Base-by-base conservation (phyloP, 2,113 vertebrate species). In the Mormyrus lacerda region DNA sequence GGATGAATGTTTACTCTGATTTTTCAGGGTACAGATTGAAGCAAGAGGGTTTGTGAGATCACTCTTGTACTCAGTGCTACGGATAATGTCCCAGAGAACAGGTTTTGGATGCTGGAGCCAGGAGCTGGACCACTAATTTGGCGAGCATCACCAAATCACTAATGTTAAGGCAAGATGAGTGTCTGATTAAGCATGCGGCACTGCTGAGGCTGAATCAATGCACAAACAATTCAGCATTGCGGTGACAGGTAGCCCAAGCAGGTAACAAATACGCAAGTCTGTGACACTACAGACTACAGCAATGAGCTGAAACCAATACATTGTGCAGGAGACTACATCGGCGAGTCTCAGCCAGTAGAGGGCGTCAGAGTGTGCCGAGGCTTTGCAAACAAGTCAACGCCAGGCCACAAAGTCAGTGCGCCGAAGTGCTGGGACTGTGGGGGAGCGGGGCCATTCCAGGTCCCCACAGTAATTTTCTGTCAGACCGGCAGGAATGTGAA, bases 381-480 rank as follows among this genome's bases (percentile, higher is more conserved):
- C 44, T 47, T n/a, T 84, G 82, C 44, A 47, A 47, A n/a, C 42
- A 55, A 89, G 89, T 89, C 89, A 35, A 86, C 55, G 76, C 48
- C 90, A 65, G 85, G 89, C 89, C 89, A 89, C 35, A 82, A 88
- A 90, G 88, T 79, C 89, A 87, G 45, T 53, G 44, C 84, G 88
- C 89, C 86, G 76, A 88, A 90, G 83, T 83, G 42, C 73, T 35
- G 73, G 89, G 90, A 82, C 92, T 79, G 88, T 90, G 84, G 92
- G 92, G 92, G 93, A 90, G 76, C 69, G 61, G 91, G 91, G 90
- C 92, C 89, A 91, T 89, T 94, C 92, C 93, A 76, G 90, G 91
- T 94, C 94, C 94, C 94, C 91, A 92, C 92, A 93, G 93, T 94
- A 94, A 95, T 95, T 95, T 95, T 93, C 94, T 94, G 93, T 92